Percentiles rank a stretch among this genome's conserved stretches.
Evolutionary conservation across 2,113 vertebrate species (phyloP).

Genomic region (Fukomys damarensis): DNA sequence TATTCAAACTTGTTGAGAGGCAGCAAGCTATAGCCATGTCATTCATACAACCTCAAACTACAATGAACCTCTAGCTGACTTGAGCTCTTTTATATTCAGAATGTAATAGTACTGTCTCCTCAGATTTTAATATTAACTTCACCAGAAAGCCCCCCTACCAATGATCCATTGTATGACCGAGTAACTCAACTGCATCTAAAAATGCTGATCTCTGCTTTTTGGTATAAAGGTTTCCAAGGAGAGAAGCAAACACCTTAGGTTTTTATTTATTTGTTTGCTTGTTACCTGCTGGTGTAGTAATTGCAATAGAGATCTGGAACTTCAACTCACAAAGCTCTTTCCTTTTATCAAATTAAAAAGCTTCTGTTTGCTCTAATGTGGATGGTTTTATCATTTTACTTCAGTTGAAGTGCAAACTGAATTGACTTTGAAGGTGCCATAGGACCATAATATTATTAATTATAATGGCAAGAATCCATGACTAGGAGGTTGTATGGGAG

Average conservation of each 20-base stretch:
- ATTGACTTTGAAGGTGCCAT: neutral
- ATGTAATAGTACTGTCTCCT: neutral
- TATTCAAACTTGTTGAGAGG: conserved; percentile 27
- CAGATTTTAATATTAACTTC: conserved; percentile 54
- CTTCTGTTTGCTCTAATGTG: neutral
- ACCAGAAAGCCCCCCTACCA: neutral
- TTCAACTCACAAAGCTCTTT: neutral
- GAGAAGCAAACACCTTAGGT: conserved; percentile 33
- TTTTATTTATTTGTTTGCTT: neutral
- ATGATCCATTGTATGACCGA: conserved; percentile 6
- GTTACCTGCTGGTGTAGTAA: neutral
- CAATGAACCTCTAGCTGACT: conserved; percentile 9
- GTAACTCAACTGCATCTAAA: conserved; percentile 34
- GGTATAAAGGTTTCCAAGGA: conserved; percentile 61
- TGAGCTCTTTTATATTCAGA: conserved; percentile 48
- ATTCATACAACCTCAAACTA: conserved; percentile 9
- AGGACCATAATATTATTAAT: conserved; percentile 39
- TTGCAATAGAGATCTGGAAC: neutral
- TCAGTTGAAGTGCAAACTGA: conserved; percentile 52
- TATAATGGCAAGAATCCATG: neutral
- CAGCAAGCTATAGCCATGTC: neutral
- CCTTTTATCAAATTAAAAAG: conserved; percentile 43
- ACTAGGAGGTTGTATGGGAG: neutral
- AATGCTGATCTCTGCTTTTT: conserved; percentile 44
- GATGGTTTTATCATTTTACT: conserved; percentile 5